These are phyloP conservation scores for Cervus canadensis DNA, from an alignment of 2,113 vertebrate genomes.

Conservation along the genomic window DNA sequence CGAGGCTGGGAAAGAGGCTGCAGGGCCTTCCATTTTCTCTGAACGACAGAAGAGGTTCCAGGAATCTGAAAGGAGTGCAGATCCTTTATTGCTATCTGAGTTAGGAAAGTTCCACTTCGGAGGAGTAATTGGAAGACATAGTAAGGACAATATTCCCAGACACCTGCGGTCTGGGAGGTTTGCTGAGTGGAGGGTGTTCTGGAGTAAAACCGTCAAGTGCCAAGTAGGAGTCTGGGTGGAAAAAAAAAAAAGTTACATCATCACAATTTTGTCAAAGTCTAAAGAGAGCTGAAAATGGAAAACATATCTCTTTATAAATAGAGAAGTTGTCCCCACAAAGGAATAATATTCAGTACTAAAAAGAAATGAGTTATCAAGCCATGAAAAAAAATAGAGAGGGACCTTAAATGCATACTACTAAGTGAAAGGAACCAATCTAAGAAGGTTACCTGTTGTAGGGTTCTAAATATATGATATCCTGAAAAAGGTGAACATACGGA, in stretches of 20 bases:
- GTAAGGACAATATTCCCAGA: background rate
- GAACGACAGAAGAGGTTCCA: conserved; percentile 91
- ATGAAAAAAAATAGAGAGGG: background rate
- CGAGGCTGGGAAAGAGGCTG: conserved; percentile 81
- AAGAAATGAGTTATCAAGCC: background rate
- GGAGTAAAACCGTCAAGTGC: background rate
- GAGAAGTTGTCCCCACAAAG: background rate
- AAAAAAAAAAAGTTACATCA: background rate
- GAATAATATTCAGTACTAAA: background rate
- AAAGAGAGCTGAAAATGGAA: background rate
- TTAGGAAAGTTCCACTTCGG: background rate
- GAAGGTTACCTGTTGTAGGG: background rate
- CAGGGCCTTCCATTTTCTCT: conserved; percentile 92
- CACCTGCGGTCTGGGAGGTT: too few relatives aligned
- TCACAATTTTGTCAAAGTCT: background rate
- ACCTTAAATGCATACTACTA: background rate
- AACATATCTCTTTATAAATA: background rate
- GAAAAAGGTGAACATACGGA: background rate
- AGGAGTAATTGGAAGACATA: background rate
- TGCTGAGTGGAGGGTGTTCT: background rate
- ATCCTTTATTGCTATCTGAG: conserved; percentile 9
- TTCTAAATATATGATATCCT: background rate
- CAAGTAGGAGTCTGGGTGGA: background rate
- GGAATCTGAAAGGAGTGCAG: conserved; percentile 86
- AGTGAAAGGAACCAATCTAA: background rate